Evolutionary conservation across 2,113 vertebrate species (phyloP), one percentile per base, ranked within the genome.

Genomic region (Nesospiza acunhae): DNA sequence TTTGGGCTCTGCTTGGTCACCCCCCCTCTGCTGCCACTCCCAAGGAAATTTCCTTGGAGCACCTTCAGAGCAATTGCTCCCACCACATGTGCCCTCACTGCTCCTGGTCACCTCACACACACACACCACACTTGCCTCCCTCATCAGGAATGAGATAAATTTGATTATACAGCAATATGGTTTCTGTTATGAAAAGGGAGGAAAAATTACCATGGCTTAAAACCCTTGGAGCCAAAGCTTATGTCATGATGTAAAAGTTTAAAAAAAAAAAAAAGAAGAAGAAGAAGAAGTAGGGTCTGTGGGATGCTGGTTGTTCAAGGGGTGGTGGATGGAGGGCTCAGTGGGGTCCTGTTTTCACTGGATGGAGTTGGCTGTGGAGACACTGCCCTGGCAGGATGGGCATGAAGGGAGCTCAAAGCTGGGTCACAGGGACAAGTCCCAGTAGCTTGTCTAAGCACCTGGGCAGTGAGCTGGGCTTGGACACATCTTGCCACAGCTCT

Each of bases 111-210:
- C 56, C 60, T 79, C 85, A 50, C 72, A 55, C 52, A 55, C 27
- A 59, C 52, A 52, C 47, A 27, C 47, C 67, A 59, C 15, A 2
- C 67, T 67, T 24, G 6, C 66, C 91, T 79, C 58, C 59, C 39
- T 84, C 58, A 33, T 69, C 80, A 59, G 79, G 83, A 92, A 55
- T 24, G 60, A 78, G 82, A 87, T 88, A 87, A 84, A 94, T 94
- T 87, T 55, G 76, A 90, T 95, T 90, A 94, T 74, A 68, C 28
- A 67, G 74, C 73, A 95, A 58, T 97, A 86, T 94, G 87, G 74
- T 85, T 92, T 92, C 60, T 73, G 46, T 94, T 95, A 94, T 35
- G 47, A 85, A 44, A 79, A 79, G 35, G 70, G 70, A 30, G 63
- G 80, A 88, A 86, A 90, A 81, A 49, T 49, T 88, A 89, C 58